Base-by-base conservation (phyloP, 2,797 vertebrate genomes). In the Sebastes vulpes region DNA sequence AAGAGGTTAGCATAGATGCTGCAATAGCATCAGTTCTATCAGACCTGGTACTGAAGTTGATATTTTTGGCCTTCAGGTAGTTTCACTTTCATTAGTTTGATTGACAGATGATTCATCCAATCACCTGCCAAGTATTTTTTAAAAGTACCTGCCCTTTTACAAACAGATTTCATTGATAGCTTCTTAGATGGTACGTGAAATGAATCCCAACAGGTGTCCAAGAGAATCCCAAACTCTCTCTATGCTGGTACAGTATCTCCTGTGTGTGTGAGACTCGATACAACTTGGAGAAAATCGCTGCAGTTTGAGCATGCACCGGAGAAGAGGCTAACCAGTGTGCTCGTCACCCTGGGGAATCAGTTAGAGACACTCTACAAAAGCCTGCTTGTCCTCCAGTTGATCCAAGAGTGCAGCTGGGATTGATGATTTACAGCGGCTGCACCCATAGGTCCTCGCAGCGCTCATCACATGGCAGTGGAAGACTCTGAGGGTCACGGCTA, bases 381-480 rank as follows among this genome's bases (percentile, higher is more conserved):
- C 70, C 83, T 83, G 89, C 94, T 95, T 95, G 93, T 95, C 92
- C 92, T 93, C 82, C 77, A 90, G 91, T 93, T 95, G 85, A 95
- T 96, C 85, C 75, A 67, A 85, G 69, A 25, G 63, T 83, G 79
- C 91, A 96, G 91, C 92, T 96, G 94, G 88, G 89, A 83, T 83
- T 83, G 48, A 85, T 75, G 89, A 93, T 83, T 87, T 93, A 93
- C 94, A 91, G 82, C 18, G 56, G 58, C 82, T 66, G 65, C 46
- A 79, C 72, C 80, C 83, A 82, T 50, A 87, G 68, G 82, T 66
- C 69, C 57, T 73, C 67, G 76, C 81, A 82, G 63, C 9, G 3
- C 46, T 85, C 72, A 65, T 86, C 72, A 75, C 73, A 63, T 66
- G 18, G 80, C 54, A 52, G 60, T 21, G 75, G 69, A 78, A 73